Percentiles rank a stretch among this genome's conserved stretches.
These are phyloP conservation scores for Henicopernis longicauda DNA, from an alignment of 2,113 vertebrate genomes.

Conservation along the genomic window DNA sequence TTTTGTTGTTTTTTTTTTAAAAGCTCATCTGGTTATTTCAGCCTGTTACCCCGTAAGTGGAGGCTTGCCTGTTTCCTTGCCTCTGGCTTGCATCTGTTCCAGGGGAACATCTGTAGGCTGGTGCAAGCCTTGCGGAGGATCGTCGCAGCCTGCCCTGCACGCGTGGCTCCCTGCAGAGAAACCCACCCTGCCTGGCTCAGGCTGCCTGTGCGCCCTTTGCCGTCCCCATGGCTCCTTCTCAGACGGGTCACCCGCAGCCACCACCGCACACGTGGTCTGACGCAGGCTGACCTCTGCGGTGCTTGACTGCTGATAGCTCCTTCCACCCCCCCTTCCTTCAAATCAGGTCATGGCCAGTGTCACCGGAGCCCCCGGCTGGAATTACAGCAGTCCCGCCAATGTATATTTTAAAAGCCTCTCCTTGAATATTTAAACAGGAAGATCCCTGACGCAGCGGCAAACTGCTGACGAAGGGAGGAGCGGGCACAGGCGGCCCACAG, in stretches of 20 bases:
- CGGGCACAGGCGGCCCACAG: background rate
- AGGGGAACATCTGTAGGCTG: background rate
- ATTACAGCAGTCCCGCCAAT: background rate
- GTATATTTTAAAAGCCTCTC: background rate
- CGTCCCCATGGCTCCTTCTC: background rate
- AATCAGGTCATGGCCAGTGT: background rate
- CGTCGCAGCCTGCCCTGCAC: background rate
- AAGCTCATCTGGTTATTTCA: background rate
- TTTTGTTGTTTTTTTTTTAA: background rate
- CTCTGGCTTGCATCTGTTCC: background rate
- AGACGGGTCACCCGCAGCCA: background rate
- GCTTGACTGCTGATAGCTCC: background rate
- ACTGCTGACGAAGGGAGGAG: background rate
- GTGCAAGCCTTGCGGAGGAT: background rate
- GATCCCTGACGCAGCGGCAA: background rate
- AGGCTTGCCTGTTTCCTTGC: background rate
- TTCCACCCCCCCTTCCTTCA: background rate
- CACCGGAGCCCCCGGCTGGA: background rate
- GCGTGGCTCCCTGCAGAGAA: accelerated
- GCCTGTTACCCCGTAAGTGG: background rate
- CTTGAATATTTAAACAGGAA: background rate
- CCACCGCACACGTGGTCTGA: background rate
- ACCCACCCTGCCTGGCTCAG: background rate
- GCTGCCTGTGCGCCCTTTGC: background rate
- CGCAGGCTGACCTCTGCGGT: background rate